Percentiles rank a stretch among this genome's conserved stretches.
Evolutionary conservation across 2,797 vertebrate genomes (phyloP).

Genomic region (Decapterus maruadsi): DNA sequence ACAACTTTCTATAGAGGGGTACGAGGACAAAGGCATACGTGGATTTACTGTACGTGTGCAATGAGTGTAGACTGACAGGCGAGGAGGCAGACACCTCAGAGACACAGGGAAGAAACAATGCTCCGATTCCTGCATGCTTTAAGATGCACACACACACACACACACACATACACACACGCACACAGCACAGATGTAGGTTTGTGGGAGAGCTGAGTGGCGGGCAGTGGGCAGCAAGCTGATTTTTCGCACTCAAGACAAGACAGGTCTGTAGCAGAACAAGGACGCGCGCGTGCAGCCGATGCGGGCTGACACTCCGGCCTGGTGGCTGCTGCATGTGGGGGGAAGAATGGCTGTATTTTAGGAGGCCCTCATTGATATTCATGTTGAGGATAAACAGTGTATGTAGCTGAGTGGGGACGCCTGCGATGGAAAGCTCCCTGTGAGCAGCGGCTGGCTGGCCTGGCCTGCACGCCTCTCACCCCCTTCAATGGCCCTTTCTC

Average conservation of each 20-base stretch:
- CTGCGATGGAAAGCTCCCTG: slow-evolving; percentile 85
- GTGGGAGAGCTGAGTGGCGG: slow-evolving; percentile 72
- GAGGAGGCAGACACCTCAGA: slow-evolving; percentile 53
- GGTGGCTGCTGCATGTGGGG: slow-evolving; percentile 77
- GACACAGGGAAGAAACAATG: slow-evolving; percentile 57
- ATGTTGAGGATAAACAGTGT: slow-evolving; percentile 84
- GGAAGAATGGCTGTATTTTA: slow-evolving; percentile 80
- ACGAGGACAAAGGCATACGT: slow-evolving; percentile 70
- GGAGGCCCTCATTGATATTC: slow-evolving; percentile 85
- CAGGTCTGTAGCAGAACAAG: slow-evolving; percentile 83
- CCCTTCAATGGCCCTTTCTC: slow-evolving; percentile 81
- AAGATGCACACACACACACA: slow-evolving; percentile 41
- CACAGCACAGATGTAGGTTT: slow-evolving; percentile 69
- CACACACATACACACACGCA: slow-evolving; percentile 30
- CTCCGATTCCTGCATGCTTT: slow-evolving; percentile 39
- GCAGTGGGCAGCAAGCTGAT: slow-evolving; percentile 81
- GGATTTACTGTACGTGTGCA: slow-evolving; percentile 77
- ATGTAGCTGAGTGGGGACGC: slow-evolving; percentile 85
- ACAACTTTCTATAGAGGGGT: slow-evolving; percentile 69
- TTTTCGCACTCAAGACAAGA: slow-evolving; percentile 83
- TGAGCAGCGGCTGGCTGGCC: slow-evolving; percentile 81
- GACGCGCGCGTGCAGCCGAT: slow-evolving; percentile 78
- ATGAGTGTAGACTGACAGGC: slow-evolving; percentile 61
- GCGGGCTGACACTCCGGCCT: slow-evolving; percentile 74
- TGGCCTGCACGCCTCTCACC: slow-evolving; percentile 77